Percentiles rank a stretch among this genome's conserved stretches.
Conservation (phyloP, 2,888 invertebrate genomes). For the Scaptomyza reducta region DNA sequence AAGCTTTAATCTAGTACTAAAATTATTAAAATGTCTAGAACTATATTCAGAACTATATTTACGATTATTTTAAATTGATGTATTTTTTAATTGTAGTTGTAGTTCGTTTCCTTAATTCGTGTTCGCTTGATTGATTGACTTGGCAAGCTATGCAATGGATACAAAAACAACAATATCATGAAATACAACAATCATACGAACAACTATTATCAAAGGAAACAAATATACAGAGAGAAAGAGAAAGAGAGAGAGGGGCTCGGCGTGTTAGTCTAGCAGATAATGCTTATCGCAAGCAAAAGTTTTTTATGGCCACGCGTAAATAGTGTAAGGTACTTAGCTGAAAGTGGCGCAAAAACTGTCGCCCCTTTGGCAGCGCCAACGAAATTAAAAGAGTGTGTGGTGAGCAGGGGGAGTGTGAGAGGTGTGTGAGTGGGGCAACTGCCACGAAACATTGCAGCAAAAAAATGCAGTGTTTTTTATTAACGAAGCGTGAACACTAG, state of each 20-base stretch:
- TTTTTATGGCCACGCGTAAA: constrained; percentile 64
- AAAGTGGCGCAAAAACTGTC: constrained; percentile 61
- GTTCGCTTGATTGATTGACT: constrained; percentile 48
- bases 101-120: constrained; percentile 7
- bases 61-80: constrained; percentile 3
- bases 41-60: constrained; percentile 3
- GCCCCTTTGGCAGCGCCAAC: constrained; percentile 16
- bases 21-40: no score
- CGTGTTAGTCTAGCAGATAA: constrained; percentile 44
- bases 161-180: constrained; percentile 13
- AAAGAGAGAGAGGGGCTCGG: neutral
- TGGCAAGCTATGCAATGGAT: constrained; percentile 33
- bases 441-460: constrained; percentile 36
- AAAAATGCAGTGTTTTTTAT: constrained; percentile 45
- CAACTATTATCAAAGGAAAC: constrained; percentile 1
- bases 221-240: neutral
- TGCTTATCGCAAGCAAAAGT: constrained; percentile 61
- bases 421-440: constrained; percentile 9
- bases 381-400: no score
- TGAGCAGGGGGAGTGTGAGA: neutral
- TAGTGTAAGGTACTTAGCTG: constrained; percentile 54
- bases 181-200: constrained; percentile 29
- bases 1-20: no score
- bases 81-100: neutral
- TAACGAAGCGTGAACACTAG: constrained; percentile 77